Evolutionary conservation across 2,113 vertebrate species (phyloP).

Genomic region (Rostratula benghalensis): DNA sequence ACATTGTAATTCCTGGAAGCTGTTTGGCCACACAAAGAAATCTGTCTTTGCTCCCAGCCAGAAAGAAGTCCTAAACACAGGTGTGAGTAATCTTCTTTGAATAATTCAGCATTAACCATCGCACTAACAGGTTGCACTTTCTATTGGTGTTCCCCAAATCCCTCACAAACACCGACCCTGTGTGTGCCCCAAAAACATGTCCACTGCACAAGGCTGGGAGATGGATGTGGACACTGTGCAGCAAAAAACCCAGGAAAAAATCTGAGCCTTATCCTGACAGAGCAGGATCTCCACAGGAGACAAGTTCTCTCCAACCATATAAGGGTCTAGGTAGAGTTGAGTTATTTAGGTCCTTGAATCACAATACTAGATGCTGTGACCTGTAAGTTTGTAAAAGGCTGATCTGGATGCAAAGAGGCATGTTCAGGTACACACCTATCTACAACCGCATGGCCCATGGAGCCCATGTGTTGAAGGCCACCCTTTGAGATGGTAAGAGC

Average conservation of each 20-base stretch:
- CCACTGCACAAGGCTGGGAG: background rate
- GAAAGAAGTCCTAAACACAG: background rate
- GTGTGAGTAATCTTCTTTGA: background rate
- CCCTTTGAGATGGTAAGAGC: background rate
- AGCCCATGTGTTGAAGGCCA: background rate
- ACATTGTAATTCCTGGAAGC: background rate
- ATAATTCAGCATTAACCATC: background rate
- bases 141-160: background rate
- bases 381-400: background rate
- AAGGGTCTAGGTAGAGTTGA: background rate
- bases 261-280: background rate
- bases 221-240: background rate
- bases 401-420: background rate
- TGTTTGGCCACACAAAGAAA: background rate
- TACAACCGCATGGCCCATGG: background rate
- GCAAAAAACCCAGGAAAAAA: background rate
- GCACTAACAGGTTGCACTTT: accelerated
- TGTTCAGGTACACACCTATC: background rate
- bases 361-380: background rate
- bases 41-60: background rate
- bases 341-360: background rate
- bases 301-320: background rate
- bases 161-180: background rate
- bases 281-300: background rate
- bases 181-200: accelerated